Base-by-base conservation (phyloP, 2,797 vertebrate genomes). In the Acanthopagrus latus region DNA sequence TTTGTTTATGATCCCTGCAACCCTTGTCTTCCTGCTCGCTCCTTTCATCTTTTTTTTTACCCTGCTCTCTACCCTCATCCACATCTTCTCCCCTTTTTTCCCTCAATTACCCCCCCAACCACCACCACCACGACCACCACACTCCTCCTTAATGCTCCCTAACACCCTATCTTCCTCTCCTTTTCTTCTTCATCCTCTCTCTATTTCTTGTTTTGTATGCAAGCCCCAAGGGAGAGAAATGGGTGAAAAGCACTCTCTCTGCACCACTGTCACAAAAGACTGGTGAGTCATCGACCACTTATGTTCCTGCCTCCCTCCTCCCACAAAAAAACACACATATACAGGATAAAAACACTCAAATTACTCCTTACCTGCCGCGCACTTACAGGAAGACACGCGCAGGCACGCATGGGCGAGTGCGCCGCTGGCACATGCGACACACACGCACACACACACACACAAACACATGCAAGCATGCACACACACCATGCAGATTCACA, bases 191-290 rank as follows among this genome's bases (percentile, higher is more conserved):
- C 67, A 84, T 84, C 84, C 81, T 91, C 82, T 88, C 86, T 79
- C 78, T 82, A 86, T 92, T 91, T 93, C 91, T 92, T 89, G 90
- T 91, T 92, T 89, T 91, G 83, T 89, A 91, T 91, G 90, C 88
- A 87, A 88, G 89, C 87, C 85, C 80, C 82, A 86, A 89, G 90
- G 86, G 86, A 91, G 86, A 76, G 78, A 81, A 92, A 92, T 85
- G 88, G 91, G 91, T 88, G 89, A 91, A 91, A 93, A 93, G 88
- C 92, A 89, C 92, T 94, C 91, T 93, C 91, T 90, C 92, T 93
- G 93, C 93, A 90, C 88, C 92, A 92, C 91, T 94, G 92, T 93
- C 93, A 94, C 94, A 94, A 94, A 93, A 91, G 93, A 90, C 91
- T 87, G 92, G 94, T 94, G 94, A 94, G 89, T 94, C 94, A 94